These are phyloP conservation scores for Dendrolimus pini DNA, from an alignment of 2,888 invertebrate genomes.

Conservation along the genomic window DNA sequence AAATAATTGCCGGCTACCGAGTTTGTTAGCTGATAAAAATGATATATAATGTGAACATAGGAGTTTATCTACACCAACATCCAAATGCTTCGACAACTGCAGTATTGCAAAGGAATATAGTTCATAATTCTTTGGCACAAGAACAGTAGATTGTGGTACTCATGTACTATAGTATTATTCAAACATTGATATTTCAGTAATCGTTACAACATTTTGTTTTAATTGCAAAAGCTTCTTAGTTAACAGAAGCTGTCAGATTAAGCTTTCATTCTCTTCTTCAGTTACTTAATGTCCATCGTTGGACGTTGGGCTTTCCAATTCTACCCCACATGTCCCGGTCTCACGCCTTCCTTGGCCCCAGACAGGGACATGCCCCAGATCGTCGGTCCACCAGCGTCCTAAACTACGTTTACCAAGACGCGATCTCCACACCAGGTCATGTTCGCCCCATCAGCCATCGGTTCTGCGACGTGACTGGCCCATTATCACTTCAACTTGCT, in stretches of 20 bases:
- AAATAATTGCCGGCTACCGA: conserved; percentile 45
- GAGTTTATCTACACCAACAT: conserved; percentile 16
- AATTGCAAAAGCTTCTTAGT: conserved; percentile 21
- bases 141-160: conserved; percentile 9
- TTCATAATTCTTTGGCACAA: conserved; percentile 7
- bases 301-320: too few relatives aligned
- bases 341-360: too few relatives aligned
- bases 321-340: too few relatives aligned
- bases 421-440: too few relatives aligned
- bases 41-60: conserved; percentile 40
- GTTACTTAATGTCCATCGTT: too few relatives aligned
- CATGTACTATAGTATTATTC: conserved; percentile 26
- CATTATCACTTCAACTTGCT: too few relatives aligned
- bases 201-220: conserved; percentile 36
- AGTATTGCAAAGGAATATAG: background rate
- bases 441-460: too few relatives aligned
- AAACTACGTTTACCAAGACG: too few relatives aligned
- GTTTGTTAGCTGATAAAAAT: conserved; percentile 39
- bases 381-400: too few relatives aligned
- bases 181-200: conserved; percentile 23
- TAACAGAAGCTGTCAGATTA: background rate
- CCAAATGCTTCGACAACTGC: conserved; percentile 11
- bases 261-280: too few relatives aligned
- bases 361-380: too few relatives aligned
- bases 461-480: too few relatives aligned